Evolutionary conservation across 1,140 invertebrate species (phyloP).

Genomic region (Lanistes nyassanus): DNA sequence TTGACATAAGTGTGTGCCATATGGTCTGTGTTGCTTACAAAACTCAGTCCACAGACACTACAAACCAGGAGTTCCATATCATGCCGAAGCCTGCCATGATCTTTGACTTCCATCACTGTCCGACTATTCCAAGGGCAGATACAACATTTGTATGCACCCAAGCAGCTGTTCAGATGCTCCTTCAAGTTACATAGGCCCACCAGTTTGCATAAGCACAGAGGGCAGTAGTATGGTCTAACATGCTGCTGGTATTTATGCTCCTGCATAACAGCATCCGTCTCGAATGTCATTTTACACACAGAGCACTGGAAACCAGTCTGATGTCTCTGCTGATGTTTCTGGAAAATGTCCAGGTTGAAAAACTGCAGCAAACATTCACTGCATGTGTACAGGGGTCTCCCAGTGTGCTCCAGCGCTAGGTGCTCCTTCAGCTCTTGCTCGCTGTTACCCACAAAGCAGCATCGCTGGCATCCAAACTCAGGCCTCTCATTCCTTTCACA

Average conservation of each 20-base stretch:
- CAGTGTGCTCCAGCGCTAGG: conserved; percentile 19
- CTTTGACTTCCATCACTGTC: no score
- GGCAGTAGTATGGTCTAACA: background rate
- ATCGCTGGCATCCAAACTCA: background rate
- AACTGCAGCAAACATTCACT: background rate
- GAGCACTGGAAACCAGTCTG: background rate
- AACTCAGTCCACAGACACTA: no score
- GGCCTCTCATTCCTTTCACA: background rate
- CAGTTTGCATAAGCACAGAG: background rate
- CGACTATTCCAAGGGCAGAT: background rate
- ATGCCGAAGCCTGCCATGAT: no score
- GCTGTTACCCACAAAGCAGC: background rate
- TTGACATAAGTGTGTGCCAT: no score
- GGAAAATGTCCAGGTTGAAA: conserved; percentile 11
- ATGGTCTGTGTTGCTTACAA: no score
- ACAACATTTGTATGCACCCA: background rate
- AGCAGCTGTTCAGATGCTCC: background rate
- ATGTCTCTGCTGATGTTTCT: conserved; percentile 11
- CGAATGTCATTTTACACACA: background rate
- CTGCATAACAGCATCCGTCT: background rate
- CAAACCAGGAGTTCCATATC: no score
- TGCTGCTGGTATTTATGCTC: background rate
- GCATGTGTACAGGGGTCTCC: conserved; percentile 18
- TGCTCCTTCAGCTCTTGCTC: conserved; percentile 15
- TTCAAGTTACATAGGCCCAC: background rate